Base-by-base conservation (phyloP, 2,888 invertebrate species). In the Brassicogethes aeneus region DNA sequence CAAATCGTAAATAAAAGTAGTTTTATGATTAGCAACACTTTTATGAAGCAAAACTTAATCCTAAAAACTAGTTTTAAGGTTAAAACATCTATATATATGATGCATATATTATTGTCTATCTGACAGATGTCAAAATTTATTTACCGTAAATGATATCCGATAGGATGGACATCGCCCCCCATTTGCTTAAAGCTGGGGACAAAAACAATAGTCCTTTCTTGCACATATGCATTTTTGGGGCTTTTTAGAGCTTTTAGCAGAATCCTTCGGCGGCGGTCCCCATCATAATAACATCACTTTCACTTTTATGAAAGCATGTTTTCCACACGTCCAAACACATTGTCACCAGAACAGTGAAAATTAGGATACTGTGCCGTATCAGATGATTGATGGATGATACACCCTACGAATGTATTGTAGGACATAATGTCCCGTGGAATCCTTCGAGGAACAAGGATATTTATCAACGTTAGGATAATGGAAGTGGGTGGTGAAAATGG, bases 211-310 rank as follows among this genome's bases (percentile, higher is more conserved):
- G 23, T 23, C 23, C 23, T 7, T 5, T 23, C 5, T 23, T 23
- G 23, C 23, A 23, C 23, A 23, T 23, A 23, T 23, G 23, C 23
- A 23, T 23, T 23, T 23, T 23, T 23, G 23, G 23, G 23, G 23
- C 23, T 7, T 23, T 23, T 23, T 23, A 23, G 23, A 23, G 23
- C 23, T 23, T 23, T 23, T 23, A 23, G 23, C 23, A 23, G 23
- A 23, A 7, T 10, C 23, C n/a, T n/a, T n/a, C n/a, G n/a, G n/a
- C n/a, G n/a, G 23, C 10, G 23, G 23, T 23, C 23, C 23, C 23
- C 10, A 23, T 10, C 23, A 5, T 23, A 23, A 23, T 23, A 23
- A 23, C 23, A 10, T 23, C 23, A 23, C 23, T 23, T 23, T 23
- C 23, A 10, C 23, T 23, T 23, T 23, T 23, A 23, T 23, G 23